Conservation (phyloP, 2,113 vertebrate species). For the Muntiacus reevesi region DNA sequence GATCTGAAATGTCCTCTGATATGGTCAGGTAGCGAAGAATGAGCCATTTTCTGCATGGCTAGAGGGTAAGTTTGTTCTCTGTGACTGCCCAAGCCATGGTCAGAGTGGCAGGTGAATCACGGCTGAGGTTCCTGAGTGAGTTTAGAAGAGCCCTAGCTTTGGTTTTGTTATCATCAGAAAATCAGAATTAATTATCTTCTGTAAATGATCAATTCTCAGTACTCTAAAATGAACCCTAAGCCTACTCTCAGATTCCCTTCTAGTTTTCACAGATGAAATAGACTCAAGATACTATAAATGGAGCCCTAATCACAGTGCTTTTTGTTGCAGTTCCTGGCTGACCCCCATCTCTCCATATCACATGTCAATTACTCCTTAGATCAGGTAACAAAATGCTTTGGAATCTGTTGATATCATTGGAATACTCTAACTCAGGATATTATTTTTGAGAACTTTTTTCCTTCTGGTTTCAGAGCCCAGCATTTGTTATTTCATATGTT, state of each 20-base stretch:
- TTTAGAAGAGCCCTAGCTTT: not conserved
- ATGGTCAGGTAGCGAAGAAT: not conserved
- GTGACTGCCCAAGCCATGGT: not conserved
- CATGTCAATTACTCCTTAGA: slow-evolving; percentile 97
- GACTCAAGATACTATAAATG: not conserved
- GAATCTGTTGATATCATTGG: slow-evolving; percentile 2
- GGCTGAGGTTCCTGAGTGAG: not conserved
- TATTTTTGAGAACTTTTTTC: not conserved
- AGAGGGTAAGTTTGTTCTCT: not conserved
- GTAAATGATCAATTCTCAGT: not conserved
- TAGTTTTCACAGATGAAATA: slow-evolving; percentile 9
- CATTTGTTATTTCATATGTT: slow-evolving; percentile 30
- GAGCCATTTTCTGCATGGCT: not conserved
- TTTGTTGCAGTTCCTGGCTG: slow-evolving; percentile 92
- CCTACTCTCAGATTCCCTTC: not conserved
- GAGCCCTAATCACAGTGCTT: slow-evolving; percentile 37
- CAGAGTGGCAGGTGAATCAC: not conserved
- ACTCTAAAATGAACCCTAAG: not conserved
- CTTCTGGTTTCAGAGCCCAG: not conserved
- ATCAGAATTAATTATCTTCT: slow-evolving; percentile 10
- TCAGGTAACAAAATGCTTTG: slow-evolving; percentile 85
- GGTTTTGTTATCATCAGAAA: not conserved
- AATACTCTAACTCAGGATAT: not conserved
- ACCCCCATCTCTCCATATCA: slow-evolving; percentile 96
- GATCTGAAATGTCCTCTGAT: slow-evolving; percentile 30